Conservation (phyloP, 37 sponge, comb jelly and placozoan species). For the Cladorhizidae sp. region DNA sequence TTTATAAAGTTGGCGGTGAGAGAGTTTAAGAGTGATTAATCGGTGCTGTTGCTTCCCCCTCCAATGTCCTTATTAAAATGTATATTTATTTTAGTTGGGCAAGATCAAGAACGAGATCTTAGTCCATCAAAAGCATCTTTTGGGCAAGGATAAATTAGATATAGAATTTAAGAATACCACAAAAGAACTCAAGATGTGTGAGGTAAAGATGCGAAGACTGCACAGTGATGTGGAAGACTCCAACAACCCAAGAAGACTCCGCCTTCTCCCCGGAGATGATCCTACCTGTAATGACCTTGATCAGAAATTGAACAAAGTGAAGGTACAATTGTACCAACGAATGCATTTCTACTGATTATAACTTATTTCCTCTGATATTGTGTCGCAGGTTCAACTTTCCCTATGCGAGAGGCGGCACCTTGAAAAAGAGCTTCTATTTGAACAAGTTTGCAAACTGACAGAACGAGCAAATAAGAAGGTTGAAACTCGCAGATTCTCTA, state of each 20-base stretch:
- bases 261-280: constrained; percentile 73
- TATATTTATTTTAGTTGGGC: constrained; percentile 24
- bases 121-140: constrained; percentile 55
- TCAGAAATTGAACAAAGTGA: constrained; percentile 63
- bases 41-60: no score
- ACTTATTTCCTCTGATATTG: no score
- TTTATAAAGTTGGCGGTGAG: no score
- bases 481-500: constrained; percentile 35
- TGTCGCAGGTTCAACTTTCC: constrained; percentile 65
- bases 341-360: no score
- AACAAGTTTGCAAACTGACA: constrained; percentile 85
- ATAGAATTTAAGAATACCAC: constrained; percentile 68
- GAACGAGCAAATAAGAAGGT: constrained; percentile 59
- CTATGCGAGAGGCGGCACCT: constrained; percentile 76
- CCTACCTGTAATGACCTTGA: constrained; percentile 54
- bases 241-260: constrained; percentile 50
- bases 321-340: constrained; percentile 26
- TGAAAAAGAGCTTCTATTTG: constrained; percentile 94
- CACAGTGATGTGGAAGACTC: constrained; percentile 82
- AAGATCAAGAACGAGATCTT: constrained; percentile 72
- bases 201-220: constrained; percentile 52
- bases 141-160: constrained; percentile 62
- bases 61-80: no score
- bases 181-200: constrained; percentile 60
- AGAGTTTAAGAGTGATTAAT: no score